phyloP scores from a whole-genome alignment of 2,888 invertebrate species.

The Standfussiana lucernea region DNA sequence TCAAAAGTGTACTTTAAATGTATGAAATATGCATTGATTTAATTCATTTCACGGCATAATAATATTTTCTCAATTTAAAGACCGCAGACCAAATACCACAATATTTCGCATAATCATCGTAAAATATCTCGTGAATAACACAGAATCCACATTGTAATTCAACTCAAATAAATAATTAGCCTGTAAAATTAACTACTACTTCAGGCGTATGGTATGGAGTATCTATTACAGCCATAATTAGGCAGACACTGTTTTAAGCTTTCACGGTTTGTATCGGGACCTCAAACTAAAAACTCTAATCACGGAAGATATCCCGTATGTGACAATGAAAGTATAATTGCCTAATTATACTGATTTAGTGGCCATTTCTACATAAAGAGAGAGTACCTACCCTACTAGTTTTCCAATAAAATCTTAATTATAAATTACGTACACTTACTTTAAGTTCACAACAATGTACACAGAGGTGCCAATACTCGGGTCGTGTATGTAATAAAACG shows the following conservation, averaged over 20 bases:
- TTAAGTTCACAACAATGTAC: constrained; percentile 60
- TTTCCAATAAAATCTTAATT: constrained; percentile 16
- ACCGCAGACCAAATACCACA: constrained; percentile 29
- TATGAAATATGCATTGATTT: constrained; percentile 37
- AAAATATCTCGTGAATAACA: constrained; percentile 37
- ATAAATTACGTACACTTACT: constrained; percentile 7
- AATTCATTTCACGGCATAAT: constrained; percentile 10
- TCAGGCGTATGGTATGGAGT: not conserved
- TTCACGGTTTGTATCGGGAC: no score
- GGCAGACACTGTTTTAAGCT: no score
- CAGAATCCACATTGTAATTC: constrained; percentile 17
- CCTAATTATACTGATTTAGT: no score
- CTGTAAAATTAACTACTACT: not conserved
- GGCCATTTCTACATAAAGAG: not conserved
- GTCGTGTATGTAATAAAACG: constrained; percentile 83
- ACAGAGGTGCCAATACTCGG: constrained; percentile 62
- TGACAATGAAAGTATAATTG: no score
- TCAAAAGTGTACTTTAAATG: constrained; percentile 5
- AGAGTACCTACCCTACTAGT: not conserved
- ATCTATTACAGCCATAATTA: not conserved
- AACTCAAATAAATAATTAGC: constrained; percentile 18
- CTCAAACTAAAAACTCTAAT: no score
- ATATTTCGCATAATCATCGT: constrained; percentile 29
- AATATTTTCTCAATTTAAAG: constrained; percentile 33
- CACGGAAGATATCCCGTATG: no score